phyloP scores from a whole-genome alignment of 1,140 invertebrate genomes.

The Drosophila pachea region DNA sequence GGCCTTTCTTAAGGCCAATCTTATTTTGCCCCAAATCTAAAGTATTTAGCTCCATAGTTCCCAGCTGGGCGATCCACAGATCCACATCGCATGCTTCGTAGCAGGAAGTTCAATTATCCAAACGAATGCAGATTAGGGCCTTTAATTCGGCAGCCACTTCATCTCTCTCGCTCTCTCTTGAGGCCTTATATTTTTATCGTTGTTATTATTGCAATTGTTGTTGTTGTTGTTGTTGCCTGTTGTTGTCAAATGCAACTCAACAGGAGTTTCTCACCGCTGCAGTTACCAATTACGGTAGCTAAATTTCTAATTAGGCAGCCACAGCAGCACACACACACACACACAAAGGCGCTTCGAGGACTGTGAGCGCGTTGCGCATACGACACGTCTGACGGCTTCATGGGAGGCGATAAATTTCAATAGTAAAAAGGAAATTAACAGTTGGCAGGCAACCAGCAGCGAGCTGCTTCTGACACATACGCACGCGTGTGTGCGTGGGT shows the following conservation, averaged over 20 bases:
- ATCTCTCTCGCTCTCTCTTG: too few species aligned
- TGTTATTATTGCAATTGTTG: neutral
- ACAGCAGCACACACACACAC: constrained; percentile 2
- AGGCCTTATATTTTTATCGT: too few species aligned
- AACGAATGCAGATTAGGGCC: neutral
- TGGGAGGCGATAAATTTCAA: constrained; percentile 35
- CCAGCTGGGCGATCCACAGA: too few species aligned
- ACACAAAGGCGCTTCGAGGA: constrained; percentile 8
- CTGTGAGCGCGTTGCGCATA: constrained; percentile 32
- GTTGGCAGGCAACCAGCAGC: neutral
- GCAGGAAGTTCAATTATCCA: too few species aligned
- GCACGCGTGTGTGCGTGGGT: neutral
- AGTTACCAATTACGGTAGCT: constrained; percentile 50
- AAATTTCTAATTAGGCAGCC: constrained; percentile 54
- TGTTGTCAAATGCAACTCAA: constrained; percentile 8
- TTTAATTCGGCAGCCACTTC: too few species aligned
- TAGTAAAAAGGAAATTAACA: constrained; percentile 37
- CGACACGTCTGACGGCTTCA: constrained; percentile 29
- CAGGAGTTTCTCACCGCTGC: constrained; percentile 36
- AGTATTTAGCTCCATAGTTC: too few species aligned
- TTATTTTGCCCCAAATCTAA: too few species aligned
- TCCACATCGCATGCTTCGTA: too few species aligned
- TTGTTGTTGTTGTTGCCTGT: constrained; percentile 4
- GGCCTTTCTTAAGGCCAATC: too few species aligned
- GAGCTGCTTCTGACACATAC: neutral